phyloP scores from a whole-genome alignment of 1,140 invertebrate genomes.

The Atta texana region DNA sequence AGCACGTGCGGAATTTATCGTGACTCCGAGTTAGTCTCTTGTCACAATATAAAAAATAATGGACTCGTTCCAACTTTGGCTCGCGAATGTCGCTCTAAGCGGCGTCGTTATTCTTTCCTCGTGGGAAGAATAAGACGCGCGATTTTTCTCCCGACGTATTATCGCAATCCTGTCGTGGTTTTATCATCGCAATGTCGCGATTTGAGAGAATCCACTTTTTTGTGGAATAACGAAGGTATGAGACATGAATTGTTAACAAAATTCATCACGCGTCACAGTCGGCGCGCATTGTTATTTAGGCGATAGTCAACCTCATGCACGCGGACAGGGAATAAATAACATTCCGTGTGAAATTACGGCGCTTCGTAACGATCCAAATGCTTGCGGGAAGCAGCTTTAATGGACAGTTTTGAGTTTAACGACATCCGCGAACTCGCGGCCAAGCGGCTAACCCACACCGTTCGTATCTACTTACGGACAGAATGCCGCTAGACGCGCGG shows the following conservation, averaged over 20 bases:
- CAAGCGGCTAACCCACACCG: constrained; percentile 12
- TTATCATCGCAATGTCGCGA: constrained; percentile 6
- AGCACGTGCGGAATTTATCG: constrained; percentile 31
- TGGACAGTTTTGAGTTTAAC: constrained; percentile 54
- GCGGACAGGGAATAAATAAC: neutral
- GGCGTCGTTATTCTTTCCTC: constrained; percentile 10
- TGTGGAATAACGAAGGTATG: neutral
- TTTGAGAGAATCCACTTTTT: neutral
- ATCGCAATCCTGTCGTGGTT: neutral
- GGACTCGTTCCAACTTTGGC: neutral
- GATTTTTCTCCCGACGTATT: constrained; percentile 24
- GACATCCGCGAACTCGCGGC: neutral
- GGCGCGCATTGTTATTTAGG: neutral
- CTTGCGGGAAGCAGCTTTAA: constrained; percentile 10
- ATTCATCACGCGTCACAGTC: neutral
- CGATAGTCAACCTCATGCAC: neutral
- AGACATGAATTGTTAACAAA: neutral
- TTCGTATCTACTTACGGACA: constrained; percentile 25
- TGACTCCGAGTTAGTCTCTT: constrained; percentile 21
- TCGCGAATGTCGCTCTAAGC: constrained; percentile 20
- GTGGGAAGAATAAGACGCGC: neutral
- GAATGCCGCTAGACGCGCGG: neutral
- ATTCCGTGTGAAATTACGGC: constrained; percentile 18
- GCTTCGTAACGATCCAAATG: neutral
- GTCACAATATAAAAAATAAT: constrained; percentile 38